A percentile compares a stretch with the other conserved stretches of the same genome.
Conservation (phyloP, 2,888 invertebrate genomes). For the Iphiclides podalirius region DNA sequence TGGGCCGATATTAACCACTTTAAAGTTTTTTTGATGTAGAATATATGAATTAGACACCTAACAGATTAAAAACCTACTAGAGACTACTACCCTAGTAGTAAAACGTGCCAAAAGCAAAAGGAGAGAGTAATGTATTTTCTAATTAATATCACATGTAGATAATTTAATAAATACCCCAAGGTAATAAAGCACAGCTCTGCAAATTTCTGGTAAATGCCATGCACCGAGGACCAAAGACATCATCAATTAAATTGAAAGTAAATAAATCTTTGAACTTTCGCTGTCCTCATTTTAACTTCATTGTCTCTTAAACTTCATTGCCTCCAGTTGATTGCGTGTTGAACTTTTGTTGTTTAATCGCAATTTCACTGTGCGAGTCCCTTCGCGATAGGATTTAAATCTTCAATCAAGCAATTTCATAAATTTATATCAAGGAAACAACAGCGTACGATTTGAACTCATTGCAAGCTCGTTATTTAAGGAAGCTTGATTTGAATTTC, state of each 20-base stretch:
- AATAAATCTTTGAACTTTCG: slow-evolving; percentile 17
- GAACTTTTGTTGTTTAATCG: slow-evolving; percentile 22
- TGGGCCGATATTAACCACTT: too few species aligned
- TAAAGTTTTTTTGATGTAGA: too few species aligned
- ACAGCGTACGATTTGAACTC: neutral
- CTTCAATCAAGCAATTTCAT: slow-evolving; percentile 1
- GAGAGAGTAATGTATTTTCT: too few species aligned
- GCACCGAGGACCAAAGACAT: neutral
- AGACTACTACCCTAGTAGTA: too few species aligned
- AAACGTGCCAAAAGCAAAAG: too few species aligned
- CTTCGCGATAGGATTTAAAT: slow-evolving; percentile 12
- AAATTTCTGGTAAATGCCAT: too few species aligned
- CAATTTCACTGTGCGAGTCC: slow-evolving; percentile 6
- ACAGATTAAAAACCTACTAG: too few species aligned
- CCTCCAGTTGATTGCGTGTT: slow-evolving; percentile 23
- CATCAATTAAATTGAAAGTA: slow-evolving; percentile 8
- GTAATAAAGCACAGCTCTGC: too few species aligned
- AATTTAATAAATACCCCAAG: too few species aligned
- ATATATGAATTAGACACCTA: too few species aligned
- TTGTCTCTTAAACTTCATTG: slow-evolving; percentile 23
- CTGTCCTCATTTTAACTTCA: slow-evolving; percentile 18
- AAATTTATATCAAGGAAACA: slow-evolving; percentile 3
- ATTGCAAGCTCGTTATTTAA: neutral
- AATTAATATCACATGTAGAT: too few species aligned
- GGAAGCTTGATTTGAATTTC: neutral